Percentiles rank a stretch among this genome's conserved stretches.
phyloP scores from a whole-genome alignment of 2,888 invertebrate genomes.

The Coelogynopora nodosa region DNA sequence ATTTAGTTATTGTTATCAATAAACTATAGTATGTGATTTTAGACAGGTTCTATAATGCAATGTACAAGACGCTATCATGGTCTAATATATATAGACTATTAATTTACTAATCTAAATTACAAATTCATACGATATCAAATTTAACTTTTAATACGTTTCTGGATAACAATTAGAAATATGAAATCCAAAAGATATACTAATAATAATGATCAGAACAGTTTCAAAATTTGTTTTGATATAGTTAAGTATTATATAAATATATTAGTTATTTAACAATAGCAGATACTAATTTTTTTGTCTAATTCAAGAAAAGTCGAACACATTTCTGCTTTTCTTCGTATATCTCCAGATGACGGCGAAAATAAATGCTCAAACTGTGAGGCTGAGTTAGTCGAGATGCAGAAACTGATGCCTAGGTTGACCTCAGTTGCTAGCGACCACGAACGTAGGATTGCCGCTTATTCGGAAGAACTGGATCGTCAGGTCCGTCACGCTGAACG shows the following conservation, averaged over 20 bases:
- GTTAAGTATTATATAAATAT: not conserved
- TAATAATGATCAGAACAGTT: not conserved
- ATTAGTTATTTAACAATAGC: not conserved
- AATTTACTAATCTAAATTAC: too few relatives aligned
- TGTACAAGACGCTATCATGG: too few relatives aligned
- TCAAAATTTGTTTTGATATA: not conserved
- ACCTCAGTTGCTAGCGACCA: slow-evolving; percentile 27
- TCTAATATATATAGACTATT: too few relatives aligned
- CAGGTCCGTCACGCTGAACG: not conserved
- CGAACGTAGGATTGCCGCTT: slow-evolving; percentile 21
- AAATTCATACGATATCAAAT: too few relatives aligned
- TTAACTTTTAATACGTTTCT: too few relatives aligned
- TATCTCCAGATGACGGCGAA: not conserved
- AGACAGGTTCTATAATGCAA: too few relatives aligned
- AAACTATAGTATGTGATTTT: too few relatives aligned
- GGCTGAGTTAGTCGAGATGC: not conserved
- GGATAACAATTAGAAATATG: not conserved
- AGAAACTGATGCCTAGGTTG: not conserved
- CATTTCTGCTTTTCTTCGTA: not conserved
- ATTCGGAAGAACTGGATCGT: slow-evolving; percentile 33
- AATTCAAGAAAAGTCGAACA: not conserved
- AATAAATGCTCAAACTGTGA: not conserved
- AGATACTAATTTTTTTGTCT: not conserved
- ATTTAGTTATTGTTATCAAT: too few relatives aligned
- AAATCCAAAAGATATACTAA: not conserved